phyloP scores from a whole-genome alignment of 2,113 vertebrate species.

The Leucopsar rothschildi region DNA sequence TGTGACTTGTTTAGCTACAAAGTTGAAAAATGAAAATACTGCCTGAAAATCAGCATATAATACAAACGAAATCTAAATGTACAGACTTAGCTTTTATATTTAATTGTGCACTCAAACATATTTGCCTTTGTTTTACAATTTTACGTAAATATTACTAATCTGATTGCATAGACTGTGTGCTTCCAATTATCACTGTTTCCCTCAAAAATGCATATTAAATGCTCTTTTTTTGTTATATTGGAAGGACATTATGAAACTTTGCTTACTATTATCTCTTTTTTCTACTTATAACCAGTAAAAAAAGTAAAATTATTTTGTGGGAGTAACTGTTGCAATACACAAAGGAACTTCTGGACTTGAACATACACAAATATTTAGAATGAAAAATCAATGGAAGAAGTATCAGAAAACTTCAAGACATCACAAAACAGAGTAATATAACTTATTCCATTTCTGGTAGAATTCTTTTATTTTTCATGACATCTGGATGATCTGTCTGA shows the following conservation, averaged over 20 bases:
- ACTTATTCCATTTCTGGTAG: neutral
- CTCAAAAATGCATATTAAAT: neutral
- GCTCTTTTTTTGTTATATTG: neutral
- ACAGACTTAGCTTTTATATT: neutral
- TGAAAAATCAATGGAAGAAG: neutral
- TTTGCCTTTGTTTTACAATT: neutral
- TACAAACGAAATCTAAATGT: neutral
- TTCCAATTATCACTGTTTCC: neutral
- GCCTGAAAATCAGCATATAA: neutral
- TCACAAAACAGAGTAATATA: neutral
- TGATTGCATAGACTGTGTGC: neutral
- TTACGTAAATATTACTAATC: neutral
- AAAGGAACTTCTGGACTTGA: neutral
- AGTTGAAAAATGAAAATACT: neutral
- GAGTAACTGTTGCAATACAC: neutral
- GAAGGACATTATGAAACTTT: neutral
- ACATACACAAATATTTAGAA: neutral
- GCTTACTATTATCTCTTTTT: neutral
- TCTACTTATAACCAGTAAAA: neutral
- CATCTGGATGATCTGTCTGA: neutral
- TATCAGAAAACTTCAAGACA: neutral
- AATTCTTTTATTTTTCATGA: neutral
- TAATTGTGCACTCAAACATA: neutral
- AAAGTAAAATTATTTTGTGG: neutral
- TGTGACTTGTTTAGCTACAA: neutral